A percentile compares a stretch with the other conserved stretches of the same genome.
phyloP scores from a whole-genome alignment of 2,113 vertebrate genomes.

The Felis catus region F.catus_Fca126_mat1.0 CM031415.1:85875001-85875500 shows the following conservation, averaged over 20 bases:
- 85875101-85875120: background rate
- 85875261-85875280: background rate
- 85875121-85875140: background rate
- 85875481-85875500: slow-evolving; percentile 4
- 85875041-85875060: background rate
- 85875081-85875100: background rate
- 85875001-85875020: background rate
- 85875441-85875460: slow-evolving; percentile 16
- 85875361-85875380: background rate
- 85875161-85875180: background rate
- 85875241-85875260: background rate
- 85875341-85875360: background rate
- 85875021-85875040: background rate
- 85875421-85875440: slow-evolving; percentile 27
- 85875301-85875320: background rate
- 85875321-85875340: background rate
- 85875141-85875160: background rate
- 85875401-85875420: slow-evolving; percentile 46
- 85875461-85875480: slow-evolving; percentile 44
- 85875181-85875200: background rate
- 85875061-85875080: background rate
- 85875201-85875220: background rate
- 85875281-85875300: background rate
- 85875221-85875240: background rate
- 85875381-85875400: slow-evolving; percentile 37